phyloP scores from a whole-genome alignment of 2,888 invertebrate genomes.

The Tenthredo livida region DNA sequence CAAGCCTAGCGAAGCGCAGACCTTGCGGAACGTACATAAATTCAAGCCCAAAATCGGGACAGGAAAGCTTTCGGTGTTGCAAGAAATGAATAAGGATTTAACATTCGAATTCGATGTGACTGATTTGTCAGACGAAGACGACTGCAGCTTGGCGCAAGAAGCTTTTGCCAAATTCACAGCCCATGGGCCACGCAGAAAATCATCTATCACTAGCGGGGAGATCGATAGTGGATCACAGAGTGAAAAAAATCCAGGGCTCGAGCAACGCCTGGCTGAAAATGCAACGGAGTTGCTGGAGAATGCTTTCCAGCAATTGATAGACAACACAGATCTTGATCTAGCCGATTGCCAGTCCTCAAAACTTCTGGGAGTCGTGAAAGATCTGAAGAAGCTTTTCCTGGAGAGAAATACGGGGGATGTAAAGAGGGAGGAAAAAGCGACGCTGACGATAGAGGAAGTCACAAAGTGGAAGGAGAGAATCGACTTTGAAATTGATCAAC shows the following conservation, averaged over 20 bases:
- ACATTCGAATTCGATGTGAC: conserved; percentile 64
- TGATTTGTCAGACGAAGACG: conserved; percentile 57
- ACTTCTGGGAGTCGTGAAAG: not conserved
- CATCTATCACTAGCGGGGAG: not conserved
- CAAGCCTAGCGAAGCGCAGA: not conserved
- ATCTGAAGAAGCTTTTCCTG: not conserved
- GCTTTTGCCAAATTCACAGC: conserved; percentile 58
- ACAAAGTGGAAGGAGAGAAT: conserved; percentile 68
- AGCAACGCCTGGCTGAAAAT: not conserved
- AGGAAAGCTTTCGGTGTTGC: conserved; percentile 60
- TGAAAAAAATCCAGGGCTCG: not conserved
- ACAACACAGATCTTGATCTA: not conserved
- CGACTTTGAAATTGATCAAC: conserved; percentile 66
- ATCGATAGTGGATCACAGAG: not conserved
- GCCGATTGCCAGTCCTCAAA: not conserved
- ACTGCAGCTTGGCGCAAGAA: conserved; percentile 56
- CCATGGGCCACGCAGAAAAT: conserved; percentile 13
- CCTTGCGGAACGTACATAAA: conserved; percentile 50
- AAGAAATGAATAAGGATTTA: conserved; percentile 63
- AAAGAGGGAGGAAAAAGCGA: not conserved
- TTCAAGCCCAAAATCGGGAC: conserved; percentile 58
- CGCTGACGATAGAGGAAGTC: conserved; percentile 58
- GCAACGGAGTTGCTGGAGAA: not conserved
- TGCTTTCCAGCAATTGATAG: not conserved
- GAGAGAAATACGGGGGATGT: not conserved